These are phyloP conservation scores for Sycophila sp. DNA, from an alignment of 1,140 invertebrate genomes.

Conservation along the genomic window DNA sequence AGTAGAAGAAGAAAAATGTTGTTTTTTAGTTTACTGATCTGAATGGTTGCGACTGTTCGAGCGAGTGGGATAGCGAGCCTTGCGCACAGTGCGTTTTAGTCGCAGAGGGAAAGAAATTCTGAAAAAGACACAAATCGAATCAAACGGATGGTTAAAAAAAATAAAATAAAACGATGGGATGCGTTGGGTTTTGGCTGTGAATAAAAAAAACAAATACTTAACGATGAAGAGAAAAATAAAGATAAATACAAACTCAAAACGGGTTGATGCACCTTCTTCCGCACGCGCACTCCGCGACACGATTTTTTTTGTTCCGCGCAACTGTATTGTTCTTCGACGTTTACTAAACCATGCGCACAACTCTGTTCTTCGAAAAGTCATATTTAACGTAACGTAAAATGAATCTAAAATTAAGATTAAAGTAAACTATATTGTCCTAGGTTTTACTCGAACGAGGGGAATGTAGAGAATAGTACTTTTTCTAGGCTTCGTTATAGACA, in stretches of 20 bases:
- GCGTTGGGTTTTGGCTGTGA: constrained; percentile 28
- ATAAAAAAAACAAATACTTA: too few species aligned
- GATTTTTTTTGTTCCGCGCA: background rate
- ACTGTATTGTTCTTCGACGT: too few species aligned
- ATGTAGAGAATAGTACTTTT: too few species aligned
- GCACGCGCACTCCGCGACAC: background rate
- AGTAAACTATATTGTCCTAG: too few species aligned
- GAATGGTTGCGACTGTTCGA: too few species aligned
- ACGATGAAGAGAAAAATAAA: background rate
- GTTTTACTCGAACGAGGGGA: too few species aligned
- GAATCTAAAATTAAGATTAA: too few species aligned
- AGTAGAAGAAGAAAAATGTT: constrained; percentile 2
- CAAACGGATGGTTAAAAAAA: background rate
- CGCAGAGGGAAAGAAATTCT: background rate
- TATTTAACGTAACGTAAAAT: too few species aligned
- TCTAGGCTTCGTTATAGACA: too few species aligned
- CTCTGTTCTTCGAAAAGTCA: too few species aligned
- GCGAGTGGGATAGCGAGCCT: background rate
- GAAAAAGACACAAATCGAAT: background rate
- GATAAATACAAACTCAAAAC: constrained; percentile 4
- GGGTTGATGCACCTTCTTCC: constrained; percentile 12
- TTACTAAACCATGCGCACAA: too few species aligned
- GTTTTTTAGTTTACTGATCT: constrained; percentile 8
- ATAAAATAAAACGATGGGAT: background rate
- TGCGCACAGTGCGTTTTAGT: background rate